Evolutionary conservation across 2,797 vertebrate genomes (phyloP), one percentile per base, ranked within the genome.

Genomic region (Antennarius maculatus): DNA sequence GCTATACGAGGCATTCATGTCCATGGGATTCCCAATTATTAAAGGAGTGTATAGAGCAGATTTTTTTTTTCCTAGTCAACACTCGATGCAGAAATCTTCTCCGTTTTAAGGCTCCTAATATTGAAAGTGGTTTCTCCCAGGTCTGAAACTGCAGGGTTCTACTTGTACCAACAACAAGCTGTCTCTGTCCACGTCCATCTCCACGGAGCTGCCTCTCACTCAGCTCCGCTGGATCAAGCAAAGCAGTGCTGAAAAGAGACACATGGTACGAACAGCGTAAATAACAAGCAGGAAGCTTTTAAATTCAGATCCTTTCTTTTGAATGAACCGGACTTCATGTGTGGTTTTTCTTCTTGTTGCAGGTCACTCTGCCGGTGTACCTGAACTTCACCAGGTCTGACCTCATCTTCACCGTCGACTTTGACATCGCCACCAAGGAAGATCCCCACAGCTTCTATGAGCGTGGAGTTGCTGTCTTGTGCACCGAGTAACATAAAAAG

Each of bases 361-460:
- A 99, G 98, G 98, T 99, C 61, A 99, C 97, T n/a, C 84, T 99
- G 16, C 98, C 98, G 0, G 97, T 99, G 73, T 99, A 99, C 84
- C 94, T 99, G 88, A 99, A 99, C 92, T 99, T 99, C 92, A 99
- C 97, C 43, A 94, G 98, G 13, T 94, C 97, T 0, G 98, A 98
- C 81, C 94, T 99, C 46, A 99, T 99, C 91, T 99, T 99, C 92
- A 99, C 98, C 0, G 96, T 99, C 5, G 98, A 99, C 88, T 96
- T 99, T 0, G 97, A 99, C 86, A 99, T 99, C 7, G 97, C 97
- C 52, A 96, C 95, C 59, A 99, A 99, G 88, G 98, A 98, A 71
- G 98, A 97, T 34, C 97, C 97, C 0, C 97, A 97, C 49, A 96
- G 95, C 91, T 99, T 99, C 93, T 99, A 99, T 0, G 98, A 99